A percentile compares a stretch with the other conserved stretches of the same genome.
Conservation (phyloP, 1,140 invertebrate species). For the Euglossa dilemma region DNA sequence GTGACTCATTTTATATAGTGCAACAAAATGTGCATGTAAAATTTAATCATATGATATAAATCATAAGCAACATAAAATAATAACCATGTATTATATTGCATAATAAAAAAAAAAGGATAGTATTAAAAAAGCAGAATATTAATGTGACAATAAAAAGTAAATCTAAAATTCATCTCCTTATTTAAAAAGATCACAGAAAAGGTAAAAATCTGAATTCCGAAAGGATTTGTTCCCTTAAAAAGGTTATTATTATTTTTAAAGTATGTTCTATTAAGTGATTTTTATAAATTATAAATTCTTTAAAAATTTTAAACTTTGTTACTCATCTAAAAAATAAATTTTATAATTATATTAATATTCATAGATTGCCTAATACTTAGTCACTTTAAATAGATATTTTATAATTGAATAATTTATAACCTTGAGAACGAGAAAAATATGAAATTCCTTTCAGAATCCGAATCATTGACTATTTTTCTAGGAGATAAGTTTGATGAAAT, state of each 20-base stretch:
- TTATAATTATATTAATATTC: background rate
- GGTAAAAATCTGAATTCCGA: background rate
- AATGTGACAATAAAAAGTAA: background rate
- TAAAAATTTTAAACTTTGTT: background rate
- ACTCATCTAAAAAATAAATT: background rate
- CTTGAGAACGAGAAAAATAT: background rate
- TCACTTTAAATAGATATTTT: background rate
- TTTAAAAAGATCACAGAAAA: conserved; percentile 17
- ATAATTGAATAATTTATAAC: background rate
- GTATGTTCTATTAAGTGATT: background rate
- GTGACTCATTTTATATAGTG: background rate
- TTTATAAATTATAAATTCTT: background rate
- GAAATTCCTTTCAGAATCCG: background rate
- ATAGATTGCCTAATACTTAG: background rate
- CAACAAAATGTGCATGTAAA: background rate
- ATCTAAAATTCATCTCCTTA: conserved; percentile 5
- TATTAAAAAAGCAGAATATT: background rate
- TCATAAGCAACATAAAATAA: conserved; percentile 6
- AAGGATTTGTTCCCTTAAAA: conserved; percentile 10
- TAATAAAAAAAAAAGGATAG: background rate
- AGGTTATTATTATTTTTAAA: background rate
- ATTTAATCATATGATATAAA: background rate
- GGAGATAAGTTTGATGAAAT: conserved; percentile 38
- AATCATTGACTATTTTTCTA: conserved; percentile 1
- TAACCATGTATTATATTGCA: background rate